Evolutionary conservation across 2,113 vertebrate species (phyloP).

Genomic region (Ondatra zibethicus): DNA sequence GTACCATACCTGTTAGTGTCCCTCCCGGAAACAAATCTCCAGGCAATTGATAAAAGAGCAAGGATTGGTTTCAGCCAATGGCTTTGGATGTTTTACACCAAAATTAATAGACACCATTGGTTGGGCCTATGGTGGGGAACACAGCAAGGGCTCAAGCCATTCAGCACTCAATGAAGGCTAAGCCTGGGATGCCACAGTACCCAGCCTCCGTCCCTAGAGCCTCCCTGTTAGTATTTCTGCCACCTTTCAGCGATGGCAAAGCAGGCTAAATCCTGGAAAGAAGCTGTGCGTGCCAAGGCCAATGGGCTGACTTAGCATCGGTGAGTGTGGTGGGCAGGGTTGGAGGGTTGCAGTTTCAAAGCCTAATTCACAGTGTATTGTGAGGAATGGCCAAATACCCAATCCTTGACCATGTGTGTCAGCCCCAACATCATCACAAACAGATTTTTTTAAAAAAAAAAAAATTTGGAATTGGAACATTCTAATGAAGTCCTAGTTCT

Average conservation of each 20-base stretch:
- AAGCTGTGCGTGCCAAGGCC: neutral
- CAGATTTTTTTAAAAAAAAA: neutral
- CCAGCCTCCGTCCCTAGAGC: accelerated
- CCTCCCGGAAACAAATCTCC: neutral
- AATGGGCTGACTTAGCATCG: no score
- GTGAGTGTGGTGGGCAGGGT: neutral
- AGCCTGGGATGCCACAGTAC: neutral
- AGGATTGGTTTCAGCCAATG: neutral
- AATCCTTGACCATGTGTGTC: neutral
- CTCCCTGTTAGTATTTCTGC: neutral
- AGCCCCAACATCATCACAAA: neutral
- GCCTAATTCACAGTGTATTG: neutral
- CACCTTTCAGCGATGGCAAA: neutral
- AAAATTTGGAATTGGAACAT: neutral
- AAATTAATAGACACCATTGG: neutral
- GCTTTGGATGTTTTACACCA: neutral
- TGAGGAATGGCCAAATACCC: neutral
- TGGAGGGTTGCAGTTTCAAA: neutral
- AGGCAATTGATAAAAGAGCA: neutral
- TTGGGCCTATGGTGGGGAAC: neutral
- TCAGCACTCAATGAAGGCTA: neutral
- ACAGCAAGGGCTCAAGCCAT: neutral
- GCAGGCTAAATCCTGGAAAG: neutral
- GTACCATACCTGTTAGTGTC: neutral
- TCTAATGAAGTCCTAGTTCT: no score